phyloP scores from a whole-genome alignment of 2,888 invertebrate species.

The Ophonus ardosiacus region DNA sequence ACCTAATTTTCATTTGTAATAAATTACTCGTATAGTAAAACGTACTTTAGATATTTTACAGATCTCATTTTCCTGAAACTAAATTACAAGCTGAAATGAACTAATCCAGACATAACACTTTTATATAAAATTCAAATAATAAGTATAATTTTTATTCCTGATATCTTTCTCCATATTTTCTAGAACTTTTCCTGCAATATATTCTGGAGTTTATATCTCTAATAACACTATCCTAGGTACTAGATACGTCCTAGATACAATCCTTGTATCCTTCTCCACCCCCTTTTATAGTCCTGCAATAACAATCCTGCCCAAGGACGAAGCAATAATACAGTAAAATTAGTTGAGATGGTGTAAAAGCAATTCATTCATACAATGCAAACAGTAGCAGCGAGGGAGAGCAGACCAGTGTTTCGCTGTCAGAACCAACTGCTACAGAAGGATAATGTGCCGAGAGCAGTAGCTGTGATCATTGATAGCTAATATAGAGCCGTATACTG shows the following conservation, averaged over 20 bases:
- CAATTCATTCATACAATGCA: constrained; percentile 9
- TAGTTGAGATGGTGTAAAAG: constrained; percentile 12
- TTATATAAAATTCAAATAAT: background rate
- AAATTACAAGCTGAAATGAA: background rate
- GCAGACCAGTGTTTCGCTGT: constrained; percentile 3
- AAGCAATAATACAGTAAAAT: constrained; percentile 30
- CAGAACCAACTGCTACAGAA: background rate
- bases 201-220: background rate
- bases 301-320: constrained; percentile 9
- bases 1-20: background rate
- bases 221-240: background rate
- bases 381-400: background rate
- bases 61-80: background rate
- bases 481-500: background rate
- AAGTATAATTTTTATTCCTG: background rate
- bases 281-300: background rate
- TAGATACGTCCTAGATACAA: background rate
- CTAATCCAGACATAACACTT: background rate
- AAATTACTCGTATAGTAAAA: background rate
- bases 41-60: background rate
- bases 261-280: background rate
- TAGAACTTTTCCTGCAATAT: background rate
- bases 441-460: background rate
- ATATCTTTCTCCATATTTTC: background rate
- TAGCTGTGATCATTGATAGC: background rate